Base-by-base conservation (phyloP, 2,888 invertebrate species). In the Leucophora obtusa region DNA sequence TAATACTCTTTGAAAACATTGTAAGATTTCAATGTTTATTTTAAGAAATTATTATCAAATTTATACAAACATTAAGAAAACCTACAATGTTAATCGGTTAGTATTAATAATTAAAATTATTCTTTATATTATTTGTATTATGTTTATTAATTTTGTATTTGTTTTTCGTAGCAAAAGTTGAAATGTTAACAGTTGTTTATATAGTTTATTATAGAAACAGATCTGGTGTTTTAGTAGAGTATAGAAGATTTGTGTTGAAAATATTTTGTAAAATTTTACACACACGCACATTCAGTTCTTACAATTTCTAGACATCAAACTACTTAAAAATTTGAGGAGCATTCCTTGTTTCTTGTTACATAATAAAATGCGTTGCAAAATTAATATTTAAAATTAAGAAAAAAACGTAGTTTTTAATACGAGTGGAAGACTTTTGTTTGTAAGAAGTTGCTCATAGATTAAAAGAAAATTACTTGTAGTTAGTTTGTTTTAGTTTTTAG, bases 281-380 rank as follows among this genome's bases (percentile, higher is more conserved):
- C 70, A 68, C 68, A 77, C 71, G 51, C 58, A 77, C 77, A 77
- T 77, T 71, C 71, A 77, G n/a, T 54, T 53, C 2, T 51, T 50
- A 17, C 9, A 58, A 56, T 38, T 51, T 33, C 62, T 69, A 71
- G 8, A 71, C 65, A 71, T 77, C 54, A 47, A 24, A 71, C 65
- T 77, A 77, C 28, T 33, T 65, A n/a, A n/a, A 24, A 56, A n/a
- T 21, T 10, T 15, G 15, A 56, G 9, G 10, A 24, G 24, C 28
- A 33, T 47, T 47, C 43, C 14, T n/a, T 47, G 43, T 47, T 47
- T 47, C 14, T 38, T 38, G 38, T 1, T 38, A 28, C 7, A 11
- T 11, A 38, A 11, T 11, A 38, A 28, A 28, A 28, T 28, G 6
- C 28, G 38, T 38, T 38, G 11, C 51, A n/a, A 51, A 33, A 53